Base-by-base conservation (phyloP, 2,797 vertebrate species). In the Poecilia picta region DNA sequence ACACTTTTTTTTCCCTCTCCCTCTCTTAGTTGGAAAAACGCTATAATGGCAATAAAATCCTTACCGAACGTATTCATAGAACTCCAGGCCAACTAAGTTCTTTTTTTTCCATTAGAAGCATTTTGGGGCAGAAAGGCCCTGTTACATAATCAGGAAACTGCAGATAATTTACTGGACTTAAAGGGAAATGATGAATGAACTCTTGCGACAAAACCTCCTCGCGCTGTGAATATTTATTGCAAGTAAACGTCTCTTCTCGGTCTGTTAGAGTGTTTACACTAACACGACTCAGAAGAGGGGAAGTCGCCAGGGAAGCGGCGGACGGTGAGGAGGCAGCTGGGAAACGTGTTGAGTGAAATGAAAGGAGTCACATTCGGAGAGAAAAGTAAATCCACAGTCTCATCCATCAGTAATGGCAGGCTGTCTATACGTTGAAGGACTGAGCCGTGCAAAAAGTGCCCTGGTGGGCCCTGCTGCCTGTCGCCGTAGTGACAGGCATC, bases 341-440 rank as follows among this genome's bases (percentile, higher is more conserved):
- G 72, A 83, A 85, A 84, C 47, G 43, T 15, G 59, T 55, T 71
- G 43, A 74, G 57, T 73, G 18, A 78, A 85, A 78, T 36, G 62
- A 62, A 78, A 36, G 53, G 53, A 73, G 33, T 18, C 64, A 74
- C 55, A 74, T n/a, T 68, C 39, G 8, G 70, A 76, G 80, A 47
- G 55, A 55, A 18, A 49, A 78, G 89, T 81, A 89, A 88, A 92
- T 91, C 73, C 53, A 68, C 71, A 72, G 51, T 33, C 7, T 49
- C 80, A 89, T 93, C 80, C 76, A 79, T 93, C 89, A 91, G 82
- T 47, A 72, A 33, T 91, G 92, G 87, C 93, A 94, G 91, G 41
- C 88, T 93, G 92, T 93, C 92, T 90, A 90, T 91, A 93, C 76
- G 83, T 74, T 90, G 85, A 86, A 88, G 79, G 85, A 86, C 86